phyloP scores from a whole-genome alignment of 2,113 vertebrate genomes.

The Rhinopomastus cyanomelas region DNA sequence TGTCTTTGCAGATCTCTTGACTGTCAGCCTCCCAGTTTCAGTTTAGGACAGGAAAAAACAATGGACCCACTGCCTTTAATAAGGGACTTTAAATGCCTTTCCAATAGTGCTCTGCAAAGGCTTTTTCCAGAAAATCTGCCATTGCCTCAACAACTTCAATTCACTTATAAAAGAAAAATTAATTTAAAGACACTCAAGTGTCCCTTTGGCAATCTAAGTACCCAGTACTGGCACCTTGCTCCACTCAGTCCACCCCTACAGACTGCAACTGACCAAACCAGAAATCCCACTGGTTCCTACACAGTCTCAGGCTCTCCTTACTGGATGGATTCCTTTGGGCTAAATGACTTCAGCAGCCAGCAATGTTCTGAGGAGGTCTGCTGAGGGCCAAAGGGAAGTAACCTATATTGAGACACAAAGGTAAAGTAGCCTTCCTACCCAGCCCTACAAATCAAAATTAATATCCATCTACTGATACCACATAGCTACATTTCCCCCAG shows the following conservation, averaged over 20 bases:
- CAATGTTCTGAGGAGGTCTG: neutral
- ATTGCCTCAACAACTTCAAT: neutral
- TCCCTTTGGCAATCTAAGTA: neutral
- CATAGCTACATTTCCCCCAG: neutral
- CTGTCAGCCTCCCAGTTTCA: neutral
- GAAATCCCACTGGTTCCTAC: neutral
- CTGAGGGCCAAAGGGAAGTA: neutral
- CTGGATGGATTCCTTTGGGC: neutral
- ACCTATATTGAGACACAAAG: neutral
- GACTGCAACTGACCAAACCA: neutral
- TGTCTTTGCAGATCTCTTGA: neutral
- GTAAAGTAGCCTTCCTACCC: neutral
- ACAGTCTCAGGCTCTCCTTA: rapidly evolving
- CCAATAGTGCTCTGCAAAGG: neutral
- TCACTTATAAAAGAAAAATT: neutral
- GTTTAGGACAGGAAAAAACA: neutral
- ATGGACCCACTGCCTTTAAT: rapidly evolving
- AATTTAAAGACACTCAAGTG: neutral
- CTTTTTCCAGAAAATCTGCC: neutral
- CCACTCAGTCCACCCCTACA: neutral
- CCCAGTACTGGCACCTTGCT: rapidly evolving
- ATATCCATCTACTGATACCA: neutral
- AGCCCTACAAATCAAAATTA: neutral
- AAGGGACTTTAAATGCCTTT: neutral
- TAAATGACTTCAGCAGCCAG: neutral